These are phyloP conservation scores for Corythornis madagascariensis DNA, from an alignment of 2,113 vertebrate genomes.

Conservation along the genomic window DNA sequence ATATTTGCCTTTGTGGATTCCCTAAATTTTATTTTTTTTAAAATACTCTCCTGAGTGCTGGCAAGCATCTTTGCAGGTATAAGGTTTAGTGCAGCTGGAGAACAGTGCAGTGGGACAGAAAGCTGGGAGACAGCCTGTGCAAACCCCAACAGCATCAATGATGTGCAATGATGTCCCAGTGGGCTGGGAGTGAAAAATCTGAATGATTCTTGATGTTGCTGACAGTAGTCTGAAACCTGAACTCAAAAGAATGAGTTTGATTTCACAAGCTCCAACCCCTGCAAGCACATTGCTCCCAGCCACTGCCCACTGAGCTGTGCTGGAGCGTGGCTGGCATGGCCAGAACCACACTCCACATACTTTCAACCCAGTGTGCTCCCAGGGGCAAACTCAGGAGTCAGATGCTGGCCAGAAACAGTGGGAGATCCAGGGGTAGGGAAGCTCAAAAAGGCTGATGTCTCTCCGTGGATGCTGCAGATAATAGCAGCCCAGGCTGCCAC, in stretches of 20 bases:
- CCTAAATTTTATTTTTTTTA: too few relatives aligned
- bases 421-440: not conserved
- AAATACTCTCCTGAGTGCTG: not conserved
- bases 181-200: not conserved
- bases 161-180: not conserved
- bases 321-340: not conserved
- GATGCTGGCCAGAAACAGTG: not conserved
- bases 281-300: accelerated
- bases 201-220: not conserved
- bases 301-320: accelerated
- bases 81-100: not conserved
- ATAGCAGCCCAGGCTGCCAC: not conserved
- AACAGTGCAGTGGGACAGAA: not conserved
- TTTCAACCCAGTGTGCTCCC: accelerated
- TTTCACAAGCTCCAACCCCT: not conserved
- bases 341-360: not conserved
- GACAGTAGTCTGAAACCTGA: not conserved
- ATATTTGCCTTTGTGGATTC: not conserved
- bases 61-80: not conserved
- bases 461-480: not conserved
- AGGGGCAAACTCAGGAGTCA: not conserved
- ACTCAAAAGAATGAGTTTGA: not conserved
- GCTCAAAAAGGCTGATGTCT: not conserved
- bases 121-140: not conserved
- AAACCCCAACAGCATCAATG: not conserved